Conservation (phyloP, 2,113 vertebrate genomes). For the Macrotis lagotis region DNA sequence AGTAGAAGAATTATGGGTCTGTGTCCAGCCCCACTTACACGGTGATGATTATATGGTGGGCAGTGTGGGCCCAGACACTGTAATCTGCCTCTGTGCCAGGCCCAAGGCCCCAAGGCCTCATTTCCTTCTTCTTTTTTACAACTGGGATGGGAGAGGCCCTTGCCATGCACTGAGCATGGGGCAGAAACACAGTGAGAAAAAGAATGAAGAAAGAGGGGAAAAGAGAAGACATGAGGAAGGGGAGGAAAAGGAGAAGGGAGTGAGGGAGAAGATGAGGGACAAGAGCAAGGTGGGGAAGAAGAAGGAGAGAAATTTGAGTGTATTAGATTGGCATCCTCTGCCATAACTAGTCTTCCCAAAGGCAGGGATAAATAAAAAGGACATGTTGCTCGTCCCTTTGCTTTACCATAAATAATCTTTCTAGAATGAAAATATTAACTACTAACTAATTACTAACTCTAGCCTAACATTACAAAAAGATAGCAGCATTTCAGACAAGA, state of each 20-base stretch:
- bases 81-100: conserved; percentile 35
- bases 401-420: not conserved
- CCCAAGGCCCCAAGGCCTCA: not conserved
- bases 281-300: not conserved
- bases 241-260: not conserved
- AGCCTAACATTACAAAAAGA: not conserved
- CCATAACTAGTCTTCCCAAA: not conserved
- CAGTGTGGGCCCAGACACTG: conserved; percentile 33
- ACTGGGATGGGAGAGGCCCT: conserved; percentile 32
- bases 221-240: not conserved
- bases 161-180: not conserved
- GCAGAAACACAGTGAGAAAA: not conserved
- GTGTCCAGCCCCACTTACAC: conserved; percentile 10
- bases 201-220: not conserved
- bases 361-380: not conserved
- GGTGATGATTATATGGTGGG: conserved; percentile 57
- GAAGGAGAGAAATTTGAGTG: not conserved
- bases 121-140: conserved; percentile 43
- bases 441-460: not conserved
- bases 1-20: conserved; percentile 33
- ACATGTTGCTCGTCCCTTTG: not conserved
- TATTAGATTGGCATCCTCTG: not conserved
- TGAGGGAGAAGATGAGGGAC: not conserved
- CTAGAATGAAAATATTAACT: not conserved
- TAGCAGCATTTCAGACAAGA: not conserved